These are phyloP conservation scores for Campopleginae sp. DNA, from an alignment of 2,888 invertebrate species.

Conservation along the genomic window DNA sequence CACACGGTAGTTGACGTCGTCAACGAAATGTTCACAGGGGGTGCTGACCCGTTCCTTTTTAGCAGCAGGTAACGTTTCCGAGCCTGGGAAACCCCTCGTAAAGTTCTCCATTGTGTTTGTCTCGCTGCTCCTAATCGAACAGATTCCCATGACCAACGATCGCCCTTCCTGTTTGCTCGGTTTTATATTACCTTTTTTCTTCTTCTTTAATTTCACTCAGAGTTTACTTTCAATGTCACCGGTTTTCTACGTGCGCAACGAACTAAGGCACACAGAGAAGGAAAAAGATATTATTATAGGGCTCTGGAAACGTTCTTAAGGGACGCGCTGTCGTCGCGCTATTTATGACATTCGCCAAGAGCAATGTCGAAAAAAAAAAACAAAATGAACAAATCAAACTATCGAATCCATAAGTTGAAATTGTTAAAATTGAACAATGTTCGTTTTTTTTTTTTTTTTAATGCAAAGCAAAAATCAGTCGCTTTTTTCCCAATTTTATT, in stretches of 20 bases:
- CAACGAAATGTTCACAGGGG: conserved; percentile 48
- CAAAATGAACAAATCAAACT: background rate
- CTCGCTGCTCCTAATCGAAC: conserved; percentile 44
- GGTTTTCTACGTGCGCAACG: conserved; percentile 17
- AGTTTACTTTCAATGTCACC: background rate
- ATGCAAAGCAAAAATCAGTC: background rate
- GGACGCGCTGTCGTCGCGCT: conserved; percentile 54
- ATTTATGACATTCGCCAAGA: conserved; percentile 67
- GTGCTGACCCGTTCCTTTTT: conserved; percentile 22
- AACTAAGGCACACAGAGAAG: conserved; percentile 46
- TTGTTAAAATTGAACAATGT: background rate
- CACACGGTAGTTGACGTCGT: conserved; percentile 29
- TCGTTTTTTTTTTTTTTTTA: background rate
- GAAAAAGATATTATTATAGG: conserved; percentile 74
- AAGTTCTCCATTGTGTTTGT: conserved; percentile 19
- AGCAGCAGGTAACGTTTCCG: conserved; percentile 12
- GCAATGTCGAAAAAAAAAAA: conserved; percentile 60
- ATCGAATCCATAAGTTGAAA: background rate
- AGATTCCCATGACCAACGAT: conserved; percentile 36
- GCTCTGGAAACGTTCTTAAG: conserved; percentile 58
- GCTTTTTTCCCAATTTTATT: background rate
- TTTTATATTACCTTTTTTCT: conserved; percentile 31
- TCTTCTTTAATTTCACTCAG: conserved; percentile 33
- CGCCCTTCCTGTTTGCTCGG: conserved; percentile 21
- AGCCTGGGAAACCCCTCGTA: conserved; percentile 49